Evolutionary conservation across 2,113 vertebrate species (phyloP), one percentile per base, ranked within the genome.

Genomic region (Catharus bicknelli): DNA sequence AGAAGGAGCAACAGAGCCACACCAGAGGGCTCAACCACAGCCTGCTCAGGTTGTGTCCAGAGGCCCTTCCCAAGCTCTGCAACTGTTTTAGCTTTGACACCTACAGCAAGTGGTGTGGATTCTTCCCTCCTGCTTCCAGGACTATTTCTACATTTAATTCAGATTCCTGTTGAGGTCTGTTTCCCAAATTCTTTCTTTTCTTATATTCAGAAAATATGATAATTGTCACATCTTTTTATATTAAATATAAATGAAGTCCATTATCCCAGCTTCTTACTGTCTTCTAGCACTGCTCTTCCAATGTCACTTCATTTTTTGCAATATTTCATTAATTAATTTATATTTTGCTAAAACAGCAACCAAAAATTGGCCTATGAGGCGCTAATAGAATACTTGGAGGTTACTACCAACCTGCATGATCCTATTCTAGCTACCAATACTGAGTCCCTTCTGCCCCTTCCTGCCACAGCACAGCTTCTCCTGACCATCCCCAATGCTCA

Each of bases 21-120:
- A 4, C 0, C 3, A 58, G 45, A 50, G 26, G 13, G 10, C 15
- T 16, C 16, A 67, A 0, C 7, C 1, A 1, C 1, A 1, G 30
- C 63, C 34, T 25, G 2, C 26, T 47, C n/a, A 51, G 67, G 27
- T 3, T 55, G 62, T 36, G 42, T 55, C 42, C 61, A 26, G 18
- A 23, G 30, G 25, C 22, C 29, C 42, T 64, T 67, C 32, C 34
- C 21, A 16, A 62, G 25, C 42, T 73, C 61, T 86, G 61, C 61
- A 55, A 57, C 36, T 64, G 25, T 36, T 29, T 54, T n/a, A 45
- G 11, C 21, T 59, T 25, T 29, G 40, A 54, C 43, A 59, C 16
- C 32, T 47, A 16, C 21, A 73, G 59, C 10, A 75, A 63, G 16
- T 1, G 7, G 20, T 57, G 36, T 21, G 63, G 64, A 72, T 79